Evolutionary conservation across 2,113 vertebrate species (phyloP), one percentile per base, ranked within the genome.

Genomic region (Elephantulus edwardii): DNA sequence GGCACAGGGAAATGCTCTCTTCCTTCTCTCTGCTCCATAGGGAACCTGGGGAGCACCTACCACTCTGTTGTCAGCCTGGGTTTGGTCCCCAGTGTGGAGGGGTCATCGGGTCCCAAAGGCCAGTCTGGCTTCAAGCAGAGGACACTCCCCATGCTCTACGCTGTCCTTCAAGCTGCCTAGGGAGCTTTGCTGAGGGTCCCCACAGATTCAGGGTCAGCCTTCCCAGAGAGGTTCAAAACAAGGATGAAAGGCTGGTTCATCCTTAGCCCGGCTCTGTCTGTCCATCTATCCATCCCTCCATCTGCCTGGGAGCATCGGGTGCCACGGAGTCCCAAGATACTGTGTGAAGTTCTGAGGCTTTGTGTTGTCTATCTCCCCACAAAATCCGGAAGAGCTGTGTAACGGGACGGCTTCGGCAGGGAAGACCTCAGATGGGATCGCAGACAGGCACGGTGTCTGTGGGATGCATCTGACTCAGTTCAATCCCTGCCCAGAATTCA

Each of bases 341-440:
- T 9, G 0, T 16, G 14, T 0, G 8, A 19, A 26, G 0, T 30
- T 0, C 1, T 24, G 24, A 12, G 4, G 28, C 20, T 30, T 6
- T 54, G 35, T 0, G 0, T 42, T 2, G 0, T 7, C n/a, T 20
- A 28, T 22, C 86, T 48, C 72, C 22, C 46, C 64, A 42, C 19
- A 2, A 5, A 38, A 40, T 17, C 8, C 4, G 30, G 3, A 0
- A 22, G 22, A 24, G 8, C 56, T 30, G n/a, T n/a, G n/a, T n/a
- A n/a, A n/a, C n/a, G n/a, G n/a, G n/a, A n/a, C n/a, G n/a, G n/a
- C n/a, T 35, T 2, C 0, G 13, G 12, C 30, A 2, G 19, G 58
- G 60, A 30, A 14, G 3, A 40, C 60, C 20, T 8, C 1, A 0
- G 20, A 81, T 19, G 0, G 33, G 4, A 52, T 0, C 22, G 56